Percentiles rank a stretch among this genome's conserved stretches.
Evolutionary conservation across 2,113 vertebrate genomes (phyloP).

Genomic region (Spea multiplicata): DNA sequence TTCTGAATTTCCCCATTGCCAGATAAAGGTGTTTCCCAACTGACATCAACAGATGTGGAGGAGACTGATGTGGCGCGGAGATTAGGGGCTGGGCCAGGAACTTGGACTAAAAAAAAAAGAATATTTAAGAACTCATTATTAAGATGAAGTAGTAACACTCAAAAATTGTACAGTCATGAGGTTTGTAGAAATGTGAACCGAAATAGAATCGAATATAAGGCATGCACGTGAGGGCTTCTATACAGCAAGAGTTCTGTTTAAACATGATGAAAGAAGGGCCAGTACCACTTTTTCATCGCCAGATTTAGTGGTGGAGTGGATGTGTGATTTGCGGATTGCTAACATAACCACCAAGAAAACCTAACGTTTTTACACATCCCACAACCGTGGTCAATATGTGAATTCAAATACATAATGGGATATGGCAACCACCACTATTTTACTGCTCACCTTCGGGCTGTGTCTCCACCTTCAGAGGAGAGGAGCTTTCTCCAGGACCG

Average conservation of each 20-base stretch:
- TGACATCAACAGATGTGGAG: conserved; percentile 77
- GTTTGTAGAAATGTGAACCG: no score
- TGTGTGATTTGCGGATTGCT: no score
- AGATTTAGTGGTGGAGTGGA: no score
- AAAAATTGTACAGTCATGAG: no score
- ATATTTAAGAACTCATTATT: not conserved
- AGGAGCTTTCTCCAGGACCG: conserved; percentile 86
- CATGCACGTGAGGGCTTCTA: no score
- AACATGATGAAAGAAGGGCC: no score
- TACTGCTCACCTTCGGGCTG: conserved; percentile 85
- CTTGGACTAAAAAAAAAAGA: conserved; percentile 78
- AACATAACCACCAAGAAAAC: not conserved
- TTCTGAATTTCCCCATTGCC: conserved; percentile 92
- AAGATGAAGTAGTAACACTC: no score
- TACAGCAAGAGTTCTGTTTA: no score
- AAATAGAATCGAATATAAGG: no score
- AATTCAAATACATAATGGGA: not conserved
- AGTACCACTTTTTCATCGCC: no score
- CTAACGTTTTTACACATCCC: not conserved
- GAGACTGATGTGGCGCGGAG: conserved; percentile 74
- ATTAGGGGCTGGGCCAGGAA: conserved; percentile 91
- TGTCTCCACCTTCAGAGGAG: conserved; percentile 82
- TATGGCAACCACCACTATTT: not conserved
- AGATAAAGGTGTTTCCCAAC: conserved; percentile 85
- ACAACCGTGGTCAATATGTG: not conserved